Evolutionary conservation across 2,888 invertebrate genomes (phyloP).

Genomic region (Temnothorax rugatulus): DNA sequence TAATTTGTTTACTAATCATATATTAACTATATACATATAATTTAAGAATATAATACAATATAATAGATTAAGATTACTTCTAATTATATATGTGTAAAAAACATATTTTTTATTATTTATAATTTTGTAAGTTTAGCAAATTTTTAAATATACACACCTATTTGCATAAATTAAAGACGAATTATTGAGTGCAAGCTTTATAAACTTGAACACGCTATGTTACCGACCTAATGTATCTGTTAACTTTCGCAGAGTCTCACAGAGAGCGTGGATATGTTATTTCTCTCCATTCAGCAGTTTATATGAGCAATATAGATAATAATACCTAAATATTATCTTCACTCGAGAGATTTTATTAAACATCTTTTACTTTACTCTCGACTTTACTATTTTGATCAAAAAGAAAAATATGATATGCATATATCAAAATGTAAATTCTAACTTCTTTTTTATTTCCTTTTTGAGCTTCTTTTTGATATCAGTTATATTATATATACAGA

Average conservation of each 20-base stretch:
- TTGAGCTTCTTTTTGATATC: neutral
- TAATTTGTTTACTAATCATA: no score
- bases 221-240: slow-evolving; percentile 30
- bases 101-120: neutral
- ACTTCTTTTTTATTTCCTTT: neutral
- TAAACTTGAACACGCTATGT: neutral
- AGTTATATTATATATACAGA: neutral
- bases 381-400: neutral
- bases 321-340: neutral
- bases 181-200: neutral
- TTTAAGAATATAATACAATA: no score
- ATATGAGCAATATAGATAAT: neutral
- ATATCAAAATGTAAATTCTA: neutral
- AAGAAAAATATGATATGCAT: neutral
- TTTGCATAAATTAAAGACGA: neutral
- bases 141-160: neutral
- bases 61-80: no score
- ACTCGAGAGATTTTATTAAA: neutral
- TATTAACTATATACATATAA: no score
- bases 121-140: neutral
- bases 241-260: neutral
- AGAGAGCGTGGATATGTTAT: slow-evolving; percentile 42
- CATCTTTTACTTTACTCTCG: neutral
- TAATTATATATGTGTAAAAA: neutral
- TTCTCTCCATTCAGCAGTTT: neutral